A percentile compares a stretch with the other conserved stretches of the same genome.
phyloP scores from a whole-genome alignment of 2,888 invertebrate genomes.

The Hecatera dysodea region DNA sequence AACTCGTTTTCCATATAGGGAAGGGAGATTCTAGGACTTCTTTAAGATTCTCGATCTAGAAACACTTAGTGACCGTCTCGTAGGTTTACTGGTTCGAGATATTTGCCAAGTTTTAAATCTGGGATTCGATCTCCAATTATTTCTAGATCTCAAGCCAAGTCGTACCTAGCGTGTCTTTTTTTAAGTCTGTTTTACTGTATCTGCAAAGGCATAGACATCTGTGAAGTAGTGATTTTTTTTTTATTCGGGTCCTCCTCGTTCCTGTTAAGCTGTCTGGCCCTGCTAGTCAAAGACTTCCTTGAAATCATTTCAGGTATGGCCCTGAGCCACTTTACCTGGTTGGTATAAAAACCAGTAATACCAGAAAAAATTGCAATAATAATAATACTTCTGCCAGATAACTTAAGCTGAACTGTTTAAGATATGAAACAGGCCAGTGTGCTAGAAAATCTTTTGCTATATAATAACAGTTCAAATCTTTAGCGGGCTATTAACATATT shows the following conservation, averaged over 20 bases:
- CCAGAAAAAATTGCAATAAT: too few species aligned
- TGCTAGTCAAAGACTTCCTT: too few species aligned
- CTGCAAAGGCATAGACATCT: too few species aligned
- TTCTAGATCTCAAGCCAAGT: background rate
- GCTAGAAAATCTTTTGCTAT: background rate
- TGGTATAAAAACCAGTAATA: too few species aligned
- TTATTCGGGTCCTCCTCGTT: too few species aligned
- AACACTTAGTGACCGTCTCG: slow-evolving; percentile 34
- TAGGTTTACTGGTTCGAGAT: slow-evolving; percentile 16
- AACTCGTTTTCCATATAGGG: slow-evolving; percentile 56
- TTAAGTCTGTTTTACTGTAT: background rate
- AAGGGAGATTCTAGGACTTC: slow-evolving; percentile 52
- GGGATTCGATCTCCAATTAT: slow-evolving; percentile 4
- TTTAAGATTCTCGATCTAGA: slow-evolving; percentile 42
- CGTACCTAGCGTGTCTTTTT: background rate
- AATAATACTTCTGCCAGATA: background rate
- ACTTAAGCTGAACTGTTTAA: background rate
- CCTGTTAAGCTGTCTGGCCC: too few species aligned
- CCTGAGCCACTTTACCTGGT: too few species aligned
- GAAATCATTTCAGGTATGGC: too few species aligned
- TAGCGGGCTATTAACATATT: background rate
- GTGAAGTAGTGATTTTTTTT: too few species aligned
- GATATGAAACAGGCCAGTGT: background rate
- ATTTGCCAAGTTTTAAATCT: slow-evolving; percentile 20
- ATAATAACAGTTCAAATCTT: background rate